Evolutionary conservation across 2,797 vertebrate genomes (phyloP), one percentile per base, ranked within the genome.

Genomic region (Mico argentatus): DNA sequence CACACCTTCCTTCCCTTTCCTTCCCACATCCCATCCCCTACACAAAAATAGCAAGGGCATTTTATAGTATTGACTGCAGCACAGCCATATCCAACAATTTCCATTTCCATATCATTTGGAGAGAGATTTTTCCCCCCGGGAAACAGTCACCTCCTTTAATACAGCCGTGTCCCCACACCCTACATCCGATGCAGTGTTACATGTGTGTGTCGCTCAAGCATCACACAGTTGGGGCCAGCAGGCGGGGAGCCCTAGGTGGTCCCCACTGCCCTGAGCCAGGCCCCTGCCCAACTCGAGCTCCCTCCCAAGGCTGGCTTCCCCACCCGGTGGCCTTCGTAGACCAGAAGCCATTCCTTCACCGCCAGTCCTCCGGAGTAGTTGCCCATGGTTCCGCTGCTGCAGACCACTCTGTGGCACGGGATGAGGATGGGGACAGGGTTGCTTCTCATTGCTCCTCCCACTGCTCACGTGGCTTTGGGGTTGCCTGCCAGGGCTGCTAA

Each of bases 281-380:
- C 80, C 94, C 61, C 41, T 4, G 82, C 7, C 44, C 79, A 52
- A 41, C 96, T 91, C 24, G 39, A 88, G 85, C 92, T 1, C 10
- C 87, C 26, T 61, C 72, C 81, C 0, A 0, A 2, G 2, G 80
- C 67, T 15, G 57, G 67, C 96, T 97, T 96, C 95, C 96, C 93
- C 9, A 94, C 89, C 84, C 81, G 93, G 91, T 81, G 86, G 97
- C 98, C 99, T 99, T 99, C 99, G 46, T 99, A 99, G 96, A 98
- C 98, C 99, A 99, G 99, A 70, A 99, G 99, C 99, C 99, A 99
- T 98, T 99, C 99, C 98, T 99, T 99, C 97, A 99, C 96, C 27
- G 98, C 98, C 96, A 96, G 98, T 33, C 99, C 99, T 96, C 99
- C 99, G 7, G 99, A 99, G 97, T 99, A 99, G 98, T 96, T 98